Evolutionary conservation across 2,888 invertebrate species (phyloP), one percentile per base, ranked within the genome.

Genomic region (Eupithecia pulchellata): DNA sequence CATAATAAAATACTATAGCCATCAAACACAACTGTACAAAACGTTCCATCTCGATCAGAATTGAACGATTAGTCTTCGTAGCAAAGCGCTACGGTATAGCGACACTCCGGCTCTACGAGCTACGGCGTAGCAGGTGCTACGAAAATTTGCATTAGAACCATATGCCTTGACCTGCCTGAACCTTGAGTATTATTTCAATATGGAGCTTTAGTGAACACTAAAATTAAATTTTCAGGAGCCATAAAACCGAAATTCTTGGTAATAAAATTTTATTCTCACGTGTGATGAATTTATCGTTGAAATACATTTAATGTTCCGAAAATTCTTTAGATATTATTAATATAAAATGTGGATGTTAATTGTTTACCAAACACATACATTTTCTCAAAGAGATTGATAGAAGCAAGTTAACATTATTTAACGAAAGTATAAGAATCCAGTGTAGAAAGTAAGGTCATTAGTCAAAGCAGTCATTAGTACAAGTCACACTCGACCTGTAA

Each of bases 401-500:
- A 14, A 57, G 8, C 57, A 57, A 29, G 57, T 17, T 57, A 29
- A 17, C 20, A 57, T 27, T 57, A 17, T 17, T 29, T 57, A 25
- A 55, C 17, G 29, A 57, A 57, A 29, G 29, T 14, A 27, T 57
- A 29, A 17, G 8, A 57, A 29, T 52, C 4, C 47, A 57, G 29
- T 29, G 29, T 32, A 17, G 17, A 30, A 52, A 61, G 25, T 39
- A 81, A 73, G 78, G 82, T 82, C 85, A 85, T 90, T 88, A 86
- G 81, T 87, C 82, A 86, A 84, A 84, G 71, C 80, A 83, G 81
- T 85, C 84, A 86, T 89, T 89, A 86, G 85, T 84, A 84, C 78
- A 80, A 80, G 84, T 82, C 82, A 79, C 79, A 81, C 82, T 79
- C 75, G 81, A 80, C 79, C 76, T 80, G 78, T 81, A 84, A 86